Evolutionary conservation across 30 jellyfish, hydroid and myxozoan genomes (phyloP), one percentile per base, ranked within the genome.

Genomic region (Aurelia coerulea): DNA sequence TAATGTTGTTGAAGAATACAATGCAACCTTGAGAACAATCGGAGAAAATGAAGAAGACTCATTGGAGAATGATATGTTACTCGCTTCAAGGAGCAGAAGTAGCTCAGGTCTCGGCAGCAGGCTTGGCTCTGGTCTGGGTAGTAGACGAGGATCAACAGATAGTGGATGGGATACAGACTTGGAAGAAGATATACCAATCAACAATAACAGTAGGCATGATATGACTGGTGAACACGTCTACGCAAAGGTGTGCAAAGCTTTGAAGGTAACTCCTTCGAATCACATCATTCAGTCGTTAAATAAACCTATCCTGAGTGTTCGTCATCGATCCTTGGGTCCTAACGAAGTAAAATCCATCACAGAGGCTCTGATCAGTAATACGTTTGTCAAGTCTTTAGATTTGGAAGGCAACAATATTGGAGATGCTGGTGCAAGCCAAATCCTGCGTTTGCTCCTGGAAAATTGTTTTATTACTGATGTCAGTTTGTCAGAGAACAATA

Each of bases 111-210:
- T 39, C 2, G 17, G 13, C 12, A 33, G 15, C 51, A 14, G 76
- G 15, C 34, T 37, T 39, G n/a, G 59, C 23, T 49, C 62, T 46
- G 56, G 56, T 46, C 15, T 4, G 14, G 56, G 56, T 2, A 46
- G 56, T 7, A 46, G 78, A 31, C 37, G 84, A 0, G 91, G 72
- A 3, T 83, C 80, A 7, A 35, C 64, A 1, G 90, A 87, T 31
- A 87, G 90, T 41, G 96, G 76, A 29, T 87, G 96, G 96, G 96
- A 87, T 50, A 87, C 96, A 34, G 96, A 87, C 35, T 51, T 87
- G 33, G 96, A 87, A 42, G 86, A 68, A n/a, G 79, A 42, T 5
- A 14, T n/a, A 12, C 13, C 73, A 46, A 12, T 41, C 3, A 31
- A 12, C 16, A 53, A 64, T 56, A 68, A 62, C 15, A 29, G 76